phyloP scores from a whole-genome alignment of 2,888 invertebrate species.

The Gryllus longicercus region DNA sequence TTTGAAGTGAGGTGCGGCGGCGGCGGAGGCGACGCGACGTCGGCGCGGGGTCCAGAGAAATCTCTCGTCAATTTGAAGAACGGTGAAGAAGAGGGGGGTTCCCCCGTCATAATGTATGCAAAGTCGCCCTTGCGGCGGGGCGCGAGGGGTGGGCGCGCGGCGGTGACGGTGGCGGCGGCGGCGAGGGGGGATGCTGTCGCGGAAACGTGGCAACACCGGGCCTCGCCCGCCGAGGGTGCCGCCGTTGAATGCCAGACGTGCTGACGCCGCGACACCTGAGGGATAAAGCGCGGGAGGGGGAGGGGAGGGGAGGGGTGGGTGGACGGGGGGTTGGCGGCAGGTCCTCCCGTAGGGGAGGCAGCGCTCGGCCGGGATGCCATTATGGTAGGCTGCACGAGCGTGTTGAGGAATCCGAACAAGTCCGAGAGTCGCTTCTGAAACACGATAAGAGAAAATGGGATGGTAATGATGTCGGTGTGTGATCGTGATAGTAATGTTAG shows the following conservation, averaged over 20 bases:
- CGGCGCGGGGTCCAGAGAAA: background rate
- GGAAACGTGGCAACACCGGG: background rate
- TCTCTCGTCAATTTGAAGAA: constrained; percentile 8
- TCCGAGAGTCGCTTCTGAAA: too few species aligned
- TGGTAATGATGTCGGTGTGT: too few species aligned
- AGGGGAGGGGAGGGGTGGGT: background rate
- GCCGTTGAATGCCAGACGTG: background rate
- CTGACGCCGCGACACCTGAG: constrained; percentile 17
- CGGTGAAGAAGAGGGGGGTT: background rate
- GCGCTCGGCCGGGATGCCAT: too few species aligned
- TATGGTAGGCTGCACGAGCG: too few species aligned
- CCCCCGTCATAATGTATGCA: background rate
- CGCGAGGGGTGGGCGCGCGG: background rate
- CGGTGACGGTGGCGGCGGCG: background rate
- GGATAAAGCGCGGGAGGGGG: background rate
- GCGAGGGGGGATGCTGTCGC: background rate
- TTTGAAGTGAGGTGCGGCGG: background rate
- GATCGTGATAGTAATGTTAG: too few species aligned
- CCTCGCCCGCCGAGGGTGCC: background rate
- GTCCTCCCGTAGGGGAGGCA: too few species aligned
- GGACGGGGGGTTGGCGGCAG: background rate
- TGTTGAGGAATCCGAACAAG: too few species aligned
- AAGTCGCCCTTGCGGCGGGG: background rate
- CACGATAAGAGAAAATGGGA: too few species aligned
- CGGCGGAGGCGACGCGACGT: background rate